phyloP scores from a whole-genome alignment of 2,888 invertebrate species.

The Petrolisthes cinctipes region DNA sequence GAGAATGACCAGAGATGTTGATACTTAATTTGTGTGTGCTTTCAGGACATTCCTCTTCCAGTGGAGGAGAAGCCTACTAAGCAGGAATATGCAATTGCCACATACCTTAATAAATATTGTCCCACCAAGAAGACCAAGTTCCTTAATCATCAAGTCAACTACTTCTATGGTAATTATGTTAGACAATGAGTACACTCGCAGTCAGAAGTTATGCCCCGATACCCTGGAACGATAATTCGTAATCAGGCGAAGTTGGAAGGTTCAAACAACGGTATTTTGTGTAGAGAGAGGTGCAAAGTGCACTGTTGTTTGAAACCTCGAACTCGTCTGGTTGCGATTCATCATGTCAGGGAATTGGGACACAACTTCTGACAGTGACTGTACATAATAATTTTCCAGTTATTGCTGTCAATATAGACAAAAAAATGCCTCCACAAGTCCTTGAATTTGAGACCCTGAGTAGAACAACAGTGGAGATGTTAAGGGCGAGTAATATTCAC shows the following conservation, averaged over 20 bases:
- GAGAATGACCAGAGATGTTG: not conserved
- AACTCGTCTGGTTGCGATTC: no score
- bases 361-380: no score
- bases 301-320: no score
- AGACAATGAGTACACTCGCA: no score
- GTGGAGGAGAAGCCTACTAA: slow-evolving; percentile 73
- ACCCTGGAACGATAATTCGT: no score
- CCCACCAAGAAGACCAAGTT: slow-evolving; percentile 96
- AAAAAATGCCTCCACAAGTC: not conserved
- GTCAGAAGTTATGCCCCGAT: no score
- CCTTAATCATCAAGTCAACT: slow-evolving; percentile 93
- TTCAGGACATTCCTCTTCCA: slow-evolving; percentile 62
- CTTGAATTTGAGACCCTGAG: not conserved
- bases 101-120: slow-evolving; percentile 93
- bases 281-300: no score
- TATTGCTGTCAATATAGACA: no score
- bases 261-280: no score
- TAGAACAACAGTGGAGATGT: not conserved
- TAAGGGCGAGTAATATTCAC: not conserved
- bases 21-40: not conserved
- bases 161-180: slow-evolving; percentile 61
- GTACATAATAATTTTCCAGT: no score
- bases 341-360: no score
- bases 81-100: slow-evolving; percentile 92
- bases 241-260: no score